Evolutionary conservation across 2,888 invertebrate genomes (phyloP).

Genomic region (Sarcophaga subvicina): DNA sequence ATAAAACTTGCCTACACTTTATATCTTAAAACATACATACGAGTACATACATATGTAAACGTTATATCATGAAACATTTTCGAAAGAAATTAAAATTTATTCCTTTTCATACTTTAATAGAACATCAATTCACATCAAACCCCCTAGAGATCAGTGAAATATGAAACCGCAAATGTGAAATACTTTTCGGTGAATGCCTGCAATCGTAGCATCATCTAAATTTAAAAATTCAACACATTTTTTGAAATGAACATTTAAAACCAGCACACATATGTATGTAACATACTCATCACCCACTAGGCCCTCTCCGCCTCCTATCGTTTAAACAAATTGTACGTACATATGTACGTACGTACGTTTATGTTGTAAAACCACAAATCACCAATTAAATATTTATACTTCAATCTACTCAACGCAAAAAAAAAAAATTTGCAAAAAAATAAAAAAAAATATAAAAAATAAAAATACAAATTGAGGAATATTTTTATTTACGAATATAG

Average conservation of each 20-base stretch:
- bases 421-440: constrained; percentile 72
- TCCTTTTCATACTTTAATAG: constrained; percentile 6
- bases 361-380: constrained; percentile 75
- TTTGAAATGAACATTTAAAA: constrained; percentile 43
- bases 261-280: not conserved
- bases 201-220: constrained; percentile 27
- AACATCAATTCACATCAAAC: constrained; percentile 48
- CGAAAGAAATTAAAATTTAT: constrained; percentile 36
- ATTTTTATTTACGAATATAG: not conserved
- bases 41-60: not conserved
- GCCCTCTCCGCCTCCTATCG: no score
- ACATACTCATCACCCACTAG: not conserved
- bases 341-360: not conserved
- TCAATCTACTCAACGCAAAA: constrained; percentile 79
- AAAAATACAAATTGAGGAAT: not conserved
- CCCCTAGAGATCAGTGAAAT: constrained; percentile 46
- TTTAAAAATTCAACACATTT: constrained; percentile 51
- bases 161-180: constrained; percentile 38
- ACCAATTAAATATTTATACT: constrained; percentile 81
- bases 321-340: not conserved
- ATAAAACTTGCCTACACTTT: no score
- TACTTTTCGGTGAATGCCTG: not conserved
- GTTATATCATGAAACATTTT: no score
- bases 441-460: constrained; percentile 30
- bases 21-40: no score